Percentiles rank a stretch among this genome's conserved stretches.
phyloP scores from a whole-genome alignment of 1,140 invertebrate genomes.

The Drosophila teissieri region DNA sequence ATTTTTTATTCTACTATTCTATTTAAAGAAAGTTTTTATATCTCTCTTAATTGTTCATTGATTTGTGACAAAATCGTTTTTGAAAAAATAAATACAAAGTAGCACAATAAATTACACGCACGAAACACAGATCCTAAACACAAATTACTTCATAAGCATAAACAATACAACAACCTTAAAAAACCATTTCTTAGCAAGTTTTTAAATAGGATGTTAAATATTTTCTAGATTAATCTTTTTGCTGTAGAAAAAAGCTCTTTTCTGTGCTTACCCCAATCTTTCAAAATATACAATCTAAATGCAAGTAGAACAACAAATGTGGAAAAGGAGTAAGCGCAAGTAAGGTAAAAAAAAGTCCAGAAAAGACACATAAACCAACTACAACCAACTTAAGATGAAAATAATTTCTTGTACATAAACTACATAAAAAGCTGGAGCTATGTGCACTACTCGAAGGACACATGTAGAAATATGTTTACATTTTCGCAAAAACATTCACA shows the following conservation, averaged over 20 bases:
- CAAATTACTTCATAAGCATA: no score
- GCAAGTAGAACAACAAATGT: constrained; percentile 17
- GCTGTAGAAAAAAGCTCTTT: not conserved
- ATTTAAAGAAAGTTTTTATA: no score
- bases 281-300: constrained; percentile 1
- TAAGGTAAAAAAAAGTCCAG: not conserved
- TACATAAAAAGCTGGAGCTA: constrained; percentile 12
- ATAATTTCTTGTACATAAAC: constrained; percentile 25
- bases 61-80: no score
- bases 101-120: no score
- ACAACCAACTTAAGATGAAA: constrained; percentile 12
- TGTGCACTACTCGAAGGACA: constrained; percentile 19
- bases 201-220: not conserved
- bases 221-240: not conserved
- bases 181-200: not conserved
- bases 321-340: not conserved
- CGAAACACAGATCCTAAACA: no score
- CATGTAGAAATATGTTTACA: constrained; percentile 2
- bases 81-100: no score
- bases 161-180: not conserved
- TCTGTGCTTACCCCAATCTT: not conserved
- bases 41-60: no score
- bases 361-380: constrained; percentile 22
- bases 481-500: constrained; percentile 4
- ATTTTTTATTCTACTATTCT: no score